A percentile compares a stretch with the other conserved stretches of the same genome.
Evolutionary conservation across 2,797 vertebrate species (phyloP).

Genomic region (Tinamus major): DNA sequence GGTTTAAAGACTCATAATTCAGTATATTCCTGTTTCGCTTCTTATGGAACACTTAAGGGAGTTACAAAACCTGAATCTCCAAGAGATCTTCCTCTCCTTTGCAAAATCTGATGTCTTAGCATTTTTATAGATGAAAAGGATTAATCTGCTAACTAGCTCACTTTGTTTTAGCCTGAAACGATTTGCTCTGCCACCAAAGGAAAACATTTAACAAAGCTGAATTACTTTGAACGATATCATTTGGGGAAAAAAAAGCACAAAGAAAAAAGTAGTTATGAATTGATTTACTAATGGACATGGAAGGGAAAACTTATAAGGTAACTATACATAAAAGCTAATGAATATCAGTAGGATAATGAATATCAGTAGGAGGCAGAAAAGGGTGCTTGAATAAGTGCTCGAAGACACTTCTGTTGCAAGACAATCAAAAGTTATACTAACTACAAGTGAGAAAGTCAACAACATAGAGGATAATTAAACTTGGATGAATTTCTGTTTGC

Average conservation of each 20-base stretch:
- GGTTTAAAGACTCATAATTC: background rate
- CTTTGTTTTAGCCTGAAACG: background rate
- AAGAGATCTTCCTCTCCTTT: background rate
- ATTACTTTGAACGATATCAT: slow-evolving; percentile 10
- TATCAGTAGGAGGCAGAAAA: background rate
- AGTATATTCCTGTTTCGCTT: background rate
- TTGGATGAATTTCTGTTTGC: background rate
- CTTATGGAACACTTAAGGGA: background rate
- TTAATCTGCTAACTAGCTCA: background rate
- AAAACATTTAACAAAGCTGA: slow-evolving; percentile 1
- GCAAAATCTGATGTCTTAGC: background rate
- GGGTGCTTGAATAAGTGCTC: slow-evolving; percentile 2
- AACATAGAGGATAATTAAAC: background rate
- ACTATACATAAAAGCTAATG: background rate
- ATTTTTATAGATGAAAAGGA: background rate
- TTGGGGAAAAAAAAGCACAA: background rate
- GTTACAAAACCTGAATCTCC: background rate
- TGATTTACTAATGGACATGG: slow-evolving; percentile 1
- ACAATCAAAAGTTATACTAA: background rate
- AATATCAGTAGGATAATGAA: background rate
- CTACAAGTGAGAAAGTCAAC: background rate
- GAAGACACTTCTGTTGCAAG: background rate
- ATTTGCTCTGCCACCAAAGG: background rate
- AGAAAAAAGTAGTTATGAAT: slow-evolving; percentile 20
- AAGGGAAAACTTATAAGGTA: background rate